Evolutionary conservation across 2,113 vertebrate genomes (phyloP), one percentile per base, ranked within the genome.

Genomic region (Peromyscus polionotus): DNA sequence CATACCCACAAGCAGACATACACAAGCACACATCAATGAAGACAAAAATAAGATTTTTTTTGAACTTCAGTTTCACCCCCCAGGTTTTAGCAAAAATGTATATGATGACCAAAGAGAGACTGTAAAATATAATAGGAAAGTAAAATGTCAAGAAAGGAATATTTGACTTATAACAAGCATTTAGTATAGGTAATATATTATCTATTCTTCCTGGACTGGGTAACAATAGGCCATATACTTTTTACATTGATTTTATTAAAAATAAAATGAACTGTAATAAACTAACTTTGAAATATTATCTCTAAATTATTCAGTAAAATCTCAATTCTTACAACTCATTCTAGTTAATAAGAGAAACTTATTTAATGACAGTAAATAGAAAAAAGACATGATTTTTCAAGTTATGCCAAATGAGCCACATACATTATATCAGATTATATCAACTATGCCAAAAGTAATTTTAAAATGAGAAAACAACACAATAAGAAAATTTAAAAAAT

Each of bases 141-240:
- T 67, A 22, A 90, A 84, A 80, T 42, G 1, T 31, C 19, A 94
- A 67, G 96, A 86, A 90, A 84, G 39, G 59, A 16, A 0, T 67
- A 77, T 92, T 96, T 97, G 17, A 91, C 73, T 75, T 97, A 68
- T 45, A 96, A 93, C 96, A 95, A 95, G 26, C 68, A 45, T 59
- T 28, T 36, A 90, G 84, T 87, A 73, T 95, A 80, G 42, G 45
- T 75, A 88, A 93, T 3, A 61, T 20, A 16, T 51, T 4, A 45
- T 45, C 48, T 4, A 39, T 39, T n/a, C 93, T 97, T 76, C 61
- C 45, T 65, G 51, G 31, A 65, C 33, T 42, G 80, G 26, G 42
- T 93, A 42, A 42, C 42, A 31, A 7, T 75, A 42, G 14, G 68
- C 5, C 20, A 68, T 68, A 89, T 22, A 89, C 1, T 68, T 90